Evolutionary conservation across 1,140 invertebrate genomes (phyloP).

Genomic region (Plodia interpunctella): DNA sequence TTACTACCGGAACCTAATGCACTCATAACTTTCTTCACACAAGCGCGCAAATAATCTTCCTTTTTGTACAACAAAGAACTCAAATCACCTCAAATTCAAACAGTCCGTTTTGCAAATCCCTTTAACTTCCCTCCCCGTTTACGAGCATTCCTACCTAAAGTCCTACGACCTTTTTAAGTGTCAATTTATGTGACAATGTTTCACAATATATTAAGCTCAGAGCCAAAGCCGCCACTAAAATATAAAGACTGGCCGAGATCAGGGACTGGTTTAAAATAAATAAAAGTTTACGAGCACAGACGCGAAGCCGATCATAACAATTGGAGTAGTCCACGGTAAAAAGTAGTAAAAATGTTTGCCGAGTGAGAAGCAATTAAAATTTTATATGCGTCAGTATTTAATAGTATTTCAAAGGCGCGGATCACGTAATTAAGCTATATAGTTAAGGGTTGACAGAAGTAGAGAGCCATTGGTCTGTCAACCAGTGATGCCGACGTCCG

Average conservation of each 20-base stretch:
- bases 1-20: too few species aligned
- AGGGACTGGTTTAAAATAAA: constrained; percentile 21
- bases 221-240: constrained; percentile 22
- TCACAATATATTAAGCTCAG: constrained; percentile 32
- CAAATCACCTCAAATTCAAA: neutral
- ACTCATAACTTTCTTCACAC: too few species aligned
- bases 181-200: constrained; percentile 40
- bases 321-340: neutral
- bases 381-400: too few species aligned
- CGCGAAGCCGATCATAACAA: constrained; percentile 12
- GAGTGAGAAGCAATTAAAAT: too few species aligned
- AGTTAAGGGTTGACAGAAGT: too few species aligned
- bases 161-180: constrained; percentile 31
- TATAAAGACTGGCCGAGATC: constrained; percentile 16
- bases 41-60: neutral
- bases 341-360: neutral
- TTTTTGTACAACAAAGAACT: neutral
- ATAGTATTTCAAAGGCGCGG: too few species aligned
- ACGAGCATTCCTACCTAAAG: constrained; percentile 16
- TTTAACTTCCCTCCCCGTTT: constrained; percentile 16
- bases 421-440: too few species aligned
- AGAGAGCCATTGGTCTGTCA: too few species aligned
- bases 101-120: constrained; percentile 5
- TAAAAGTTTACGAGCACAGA: constrained; percentile 20
- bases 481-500: too few species aligned